Base-by-base conservation (phyloP, 2,888 invertebrate species). In the Acanthosepion pharaonis region DNA sequence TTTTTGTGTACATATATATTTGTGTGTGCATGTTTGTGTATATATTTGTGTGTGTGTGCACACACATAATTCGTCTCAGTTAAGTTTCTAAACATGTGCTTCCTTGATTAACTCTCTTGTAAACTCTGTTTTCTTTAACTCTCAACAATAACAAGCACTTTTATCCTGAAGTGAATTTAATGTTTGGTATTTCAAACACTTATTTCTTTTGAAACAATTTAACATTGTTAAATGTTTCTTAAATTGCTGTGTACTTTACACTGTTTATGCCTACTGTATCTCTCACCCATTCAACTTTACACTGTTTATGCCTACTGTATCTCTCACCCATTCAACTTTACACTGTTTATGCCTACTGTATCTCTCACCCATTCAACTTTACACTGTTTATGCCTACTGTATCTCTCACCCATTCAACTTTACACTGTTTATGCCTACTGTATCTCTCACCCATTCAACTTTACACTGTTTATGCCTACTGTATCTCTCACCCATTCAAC, bases 191-290 rank as follows among this genome's bases (percentile, higher is more conserved):
- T 78, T 78, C n/a, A n/a, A n/a, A 15, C 78, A 78, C 78, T 78
- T n/a, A n/a, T 78, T 78, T 78, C n/a, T 78, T n/a, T 78, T 78
- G n/a, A n/a, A 78, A 78, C 78, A 78, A 20, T n/a, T 78, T 78
- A n/a, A 33, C 33, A 23, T 23, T n/a, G 78, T 78, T 78, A 78
- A 78, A 78, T 78, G 78, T 78, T 78, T 78, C 18, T 78, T n/a
- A n/a, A 78, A 78, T n/a, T n/a, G 28, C 23, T 59, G 55, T n/a
- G n/a, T 78, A 78, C 78, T 78, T 78, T n/a, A n/a, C 3, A 33
- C 33, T n/a, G n/a, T 78, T 78, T 59, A 59, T 59, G 23, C 23
- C 20, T 6, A 23, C 23, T 5, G 55, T 23, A 3, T 23, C 55
- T n/a, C n/a, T 78, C n/a, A n/a, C 33, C 33, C 33, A 33, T 33